Conservation (phyloP, 2,113 vertebrate genomes). For the Sander vitreus region DNA sequence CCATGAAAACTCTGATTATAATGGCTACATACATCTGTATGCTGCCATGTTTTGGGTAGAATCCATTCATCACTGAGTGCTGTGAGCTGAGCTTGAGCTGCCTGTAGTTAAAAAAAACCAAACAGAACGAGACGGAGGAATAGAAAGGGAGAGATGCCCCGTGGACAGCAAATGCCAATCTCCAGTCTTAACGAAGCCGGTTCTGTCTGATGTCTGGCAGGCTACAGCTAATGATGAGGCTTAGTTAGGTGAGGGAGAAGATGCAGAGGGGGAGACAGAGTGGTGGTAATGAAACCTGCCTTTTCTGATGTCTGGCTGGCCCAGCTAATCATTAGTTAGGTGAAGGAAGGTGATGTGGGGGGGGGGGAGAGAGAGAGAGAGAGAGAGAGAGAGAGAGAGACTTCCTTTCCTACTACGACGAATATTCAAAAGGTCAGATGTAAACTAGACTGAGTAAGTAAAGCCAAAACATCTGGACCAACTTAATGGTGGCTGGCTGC, state of each 20-base stretch:
- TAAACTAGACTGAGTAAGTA: not conserved
- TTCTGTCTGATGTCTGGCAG: constrained; percentile 59
- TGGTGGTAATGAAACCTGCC: constrained; percentile 49
- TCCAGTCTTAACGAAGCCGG: constrained; percentile 55
- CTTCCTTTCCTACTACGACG: not conserved
- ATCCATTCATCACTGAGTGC: constrained; percentile 36
- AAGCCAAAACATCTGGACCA: too few relatives aligned
- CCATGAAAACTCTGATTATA: constrained; percentile 10
- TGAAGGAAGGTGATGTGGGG: constrained; percentile 8
- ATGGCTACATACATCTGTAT: constrained; percentile 27
- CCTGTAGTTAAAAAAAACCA: constrained; percentile 27
- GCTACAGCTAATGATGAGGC: constrained; percentile 66
- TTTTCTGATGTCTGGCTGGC: constrained; percentile 51
- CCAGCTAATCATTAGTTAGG: constrained; percentile 45
- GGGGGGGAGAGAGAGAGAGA: not conserved
- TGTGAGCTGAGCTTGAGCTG: constrained; percentile 22
- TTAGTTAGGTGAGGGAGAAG: constrained; percentile 51
- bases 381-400: not conserved
- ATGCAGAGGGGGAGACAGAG: not conserved
- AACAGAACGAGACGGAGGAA: constrained; percentile 26
- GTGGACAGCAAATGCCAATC: constrained; percentile 57
- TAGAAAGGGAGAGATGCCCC: constrained; percentile 27
- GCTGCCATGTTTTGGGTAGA: constrained; percentile 36
- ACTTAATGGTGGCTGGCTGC: too few relatives aligned
- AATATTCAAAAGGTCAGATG: constrained; percentile 38